phyloP scores from a whole-genome alignment of 2,797 vertebrate genomes.

The Valencia hispanica region DNA sequence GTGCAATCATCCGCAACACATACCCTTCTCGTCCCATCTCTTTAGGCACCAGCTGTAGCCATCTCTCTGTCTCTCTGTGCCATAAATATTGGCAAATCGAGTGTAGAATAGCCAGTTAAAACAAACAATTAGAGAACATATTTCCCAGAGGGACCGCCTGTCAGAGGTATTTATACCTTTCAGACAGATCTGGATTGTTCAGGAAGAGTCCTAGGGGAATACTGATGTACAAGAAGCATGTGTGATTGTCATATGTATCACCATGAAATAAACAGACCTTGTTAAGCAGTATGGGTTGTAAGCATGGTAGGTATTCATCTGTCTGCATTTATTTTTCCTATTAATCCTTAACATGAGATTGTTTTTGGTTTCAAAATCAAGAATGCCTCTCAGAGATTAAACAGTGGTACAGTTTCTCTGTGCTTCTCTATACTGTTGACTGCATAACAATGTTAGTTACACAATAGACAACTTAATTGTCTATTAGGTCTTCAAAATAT shows the following conservation, averaged over 20 bases:
- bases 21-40: constrained; percentile 36
- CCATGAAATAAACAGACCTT: constrained; percentile 1
- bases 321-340: not conserved
- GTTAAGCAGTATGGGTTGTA: constrained; percentile 10
- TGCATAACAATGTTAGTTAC: constrained; percentile 54
- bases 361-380: not conserved
- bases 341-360: constrained; percentile 4
- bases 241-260: constrained; percentile 14
- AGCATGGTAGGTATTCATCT: not conserved
- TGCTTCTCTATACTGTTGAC: constrained; percentile 40
- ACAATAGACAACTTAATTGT: constrained; percentile 51
- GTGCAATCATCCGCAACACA: constrained; percentile 58
- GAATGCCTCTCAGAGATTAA: not conserved
- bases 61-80: constrained; percentile 27
- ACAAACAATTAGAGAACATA: constrained; percentile 70
- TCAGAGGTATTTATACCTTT: constrained; percentile 56
- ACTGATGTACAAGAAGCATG: constrained; percentile 8
- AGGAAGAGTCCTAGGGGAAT: constrained; percentile 12
- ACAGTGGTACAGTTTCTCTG: constrained; percentile 3
- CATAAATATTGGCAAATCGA: constrained; percentile 69
- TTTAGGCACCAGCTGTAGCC: constrained; percentile 42
- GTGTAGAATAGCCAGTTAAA: constrained; percentile 70
- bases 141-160: constrained; percentile 50
- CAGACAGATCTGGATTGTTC: constrained; percentile 40
- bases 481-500: not conserved